Conservation (phyloP, 2,797 vertebrate genomes). For the Neosilurus mollespiculum region DNA sequence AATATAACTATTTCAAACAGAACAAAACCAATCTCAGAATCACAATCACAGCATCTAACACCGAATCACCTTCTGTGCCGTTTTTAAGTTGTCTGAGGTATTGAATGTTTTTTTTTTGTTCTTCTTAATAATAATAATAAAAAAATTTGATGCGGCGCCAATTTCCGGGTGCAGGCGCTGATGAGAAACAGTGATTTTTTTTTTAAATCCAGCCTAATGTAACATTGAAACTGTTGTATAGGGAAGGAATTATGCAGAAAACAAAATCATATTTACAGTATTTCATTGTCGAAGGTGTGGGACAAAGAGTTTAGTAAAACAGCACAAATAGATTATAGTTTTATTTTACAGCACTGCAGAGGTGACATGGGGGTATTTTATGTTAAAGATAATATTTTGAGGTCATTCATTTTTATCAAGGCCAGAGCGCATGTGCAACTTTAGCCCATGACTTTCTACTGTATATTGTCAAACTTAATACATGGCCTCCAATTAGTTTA, state of each 20-base stretch:
- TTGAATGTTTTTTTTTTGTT: no score
- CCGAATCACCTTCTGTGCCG: no score
- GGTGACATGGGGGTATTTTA: background rate
- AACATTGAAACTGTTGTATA: background rate
- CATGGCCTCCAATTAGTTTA: background rate
- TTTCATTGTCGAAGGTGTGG: background rate
- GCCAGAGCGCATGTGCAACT: background rate
- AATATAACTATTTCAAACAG: no score
- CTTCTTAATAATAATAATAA: no score
- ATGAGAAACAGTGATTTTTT: no score
- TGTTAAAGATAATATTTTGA: background rate
- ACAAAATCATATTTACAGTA: slow-evolving; percentile 7
- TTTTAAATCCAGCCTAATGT: background rate
- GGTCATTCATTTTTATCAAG: background rate
- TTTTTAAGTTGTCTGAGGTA: no score
- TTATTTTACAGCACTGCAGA: background rate
- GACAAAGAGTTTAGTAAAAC: background rate
- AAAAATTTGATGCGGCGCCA: no score
- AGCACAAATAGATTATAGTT: no score
- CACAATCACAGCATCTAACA: no score
- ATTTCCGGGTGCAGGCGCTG: no score
- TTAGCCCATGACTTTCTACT: background rate
- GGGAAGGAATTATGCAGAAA: background rate
- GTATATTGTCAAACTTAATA: background rate
- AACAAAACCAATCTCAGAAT: no score